Base-by-base conservation (phyloP, 1,140 invertebrate species). In the Bombus ignitus region DNA sequence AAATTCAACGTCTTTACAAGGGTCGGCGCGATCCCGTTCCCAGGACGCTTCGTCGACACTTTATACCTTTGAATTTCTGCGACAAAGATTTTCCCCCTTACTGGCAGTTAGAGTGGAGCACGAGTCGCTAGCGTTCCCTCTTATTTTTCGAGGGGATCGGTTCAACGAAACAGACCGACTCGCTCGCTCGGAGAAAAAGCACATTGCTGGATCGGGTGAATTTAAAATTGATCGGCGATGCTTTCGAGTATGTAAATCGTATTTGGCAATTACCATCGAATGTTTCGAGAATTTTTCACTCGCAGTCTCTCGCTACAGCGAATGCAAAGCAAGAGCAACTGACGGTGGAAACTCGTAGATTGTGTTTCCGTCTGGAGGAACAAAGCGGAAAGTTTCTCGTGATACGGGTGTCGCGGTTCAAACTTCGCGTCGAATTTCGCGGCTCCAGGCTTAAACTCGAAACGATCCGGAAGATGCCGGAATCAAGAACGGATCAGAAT, bases 1-100 rank as follows among this genome's bases (percentile, higher is more conserved):
- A 91, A 91, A 91, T 89, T 91, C 90, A 91, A 85, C 90, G 86
- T 89, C 90, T 90, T 90, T 90, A 83, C 85, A 82, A 88, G 88
- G 84, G 82, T 89, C 87, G 86, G 68, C 71, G 80, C 39, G 59
- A 73, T 76, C 73, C 42, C 83, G 87, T 75, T 77, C 62, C 47
- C 76, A 70, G 77, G 71, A 86, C 77, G 83, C 89, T 80, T 88
- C 86, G 83, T 90, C 87, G 87, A 71, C 84, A 83, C 88, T 89
- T 87, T 89, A 81, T 89, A 80, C 73, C 90, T 89, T 89, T 88
- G 90, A 89, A 91, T 91, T 91, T 85, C 68, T 79, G 82, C 83
- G 83, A 89, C 79, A 83, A 82, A 83, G 86, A 89, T 88, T 91
- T 66, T 53, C 37, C 62, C 65, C 44, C 22, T 57, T 28, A 32